Conservation (phyloP, 2,797 vertebrate species). For the Chanos chanos region DNA sequence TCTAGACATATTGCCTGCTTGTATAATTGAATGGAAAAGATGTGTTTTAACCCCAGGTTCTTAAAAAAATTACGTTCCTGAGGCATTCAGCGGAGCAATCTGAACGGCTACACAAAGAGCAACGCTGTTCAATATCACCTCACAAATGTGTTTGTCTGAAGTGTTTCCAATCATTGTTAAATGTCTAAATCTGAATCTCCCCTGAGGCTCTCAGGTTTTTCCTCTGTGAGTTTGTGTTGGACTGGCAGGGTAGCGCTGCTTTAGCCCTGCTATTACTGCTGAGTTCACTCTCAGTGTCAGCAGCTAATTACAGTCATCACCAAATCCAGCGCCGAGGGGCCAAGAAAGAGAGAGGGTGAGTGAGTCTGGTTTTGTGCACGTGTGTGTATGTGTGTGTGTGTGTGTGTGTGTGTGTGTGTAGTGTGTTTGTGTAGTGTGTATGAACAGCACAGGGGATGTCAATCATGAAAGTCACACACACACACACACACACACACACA, state of each 20-base stretch:
- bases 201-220: slow-evolving; percentile 11
- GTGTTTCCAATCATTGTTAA: slow-evolving; percentile 22
- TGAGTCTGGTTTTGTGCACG: slow-evolving; percentile 2
- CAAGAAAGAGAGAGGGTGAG: slow-evolving; percentile 41
- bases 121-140: neutral
- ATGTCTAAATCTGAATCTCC: slow-evolving; percentile 22
- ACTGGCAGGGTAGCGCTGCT: slow-evolving; percentile 33
- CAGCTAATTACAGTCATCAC: slow-evolving; percentile 53
- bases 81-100: no score
- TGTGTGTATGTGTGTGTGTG: neutral
- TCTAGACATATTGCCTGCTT: neutral
- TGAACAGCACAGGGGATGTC: no score
- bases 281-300: slow-evolving; percentile 47
- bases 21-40: slow-evolving; percentile 15
- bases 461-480: neutral
- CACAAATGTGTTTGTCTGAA: slow-evolving; percentile 14
- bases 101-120: no score
- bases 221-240: slow-evolving; percentile 18
- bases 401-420: neutral
- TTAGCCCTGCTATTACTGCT: slow-evolving; percentile 38
- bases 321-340: slow-evolving; percentile 37
- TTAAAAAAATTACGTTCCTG: neutral
- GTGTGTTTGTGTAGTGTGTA: slow-evolving; percentile 19
- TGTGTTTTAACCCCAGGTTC: slow-evolving; percentile 6
- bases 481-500: neutral